Evolutionary conservation across 2,113 vertebrate species (phyloP), one percentile per base, ranked within the genome.

Genomic region (Neoarius graeffei): DNA sequence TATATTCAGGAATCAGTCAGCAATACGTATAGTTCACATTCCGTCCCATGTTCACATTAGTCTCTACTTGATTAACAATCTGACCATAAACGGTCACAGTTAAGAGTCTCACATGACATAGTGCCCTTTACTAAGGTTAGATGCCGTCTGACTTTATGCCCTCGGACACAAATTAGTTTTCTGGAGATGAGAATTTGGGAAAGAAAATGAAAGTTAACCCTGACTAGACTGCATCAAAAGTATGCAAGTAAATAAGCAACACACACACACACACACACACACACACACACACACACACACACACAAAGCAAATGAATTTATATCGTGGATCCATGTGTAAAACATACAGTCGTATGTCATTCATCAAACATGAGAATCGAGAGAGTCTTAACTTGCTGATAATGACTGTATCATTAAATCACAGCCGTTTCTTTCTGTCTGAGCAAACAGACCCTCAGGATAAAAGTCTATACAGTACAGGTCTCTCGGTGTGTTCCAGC

Each of bases 101-200:
- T 56, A 54, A 62, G 13, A 42, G 60, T 80, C 84, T 71, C 62
- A 56, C 56, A 27, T 88, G 83, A 88, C 84, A 48, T 56, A 6
- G n/a, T 89, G 86, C 52, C 85, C 85, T 83, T 85, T 87, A 80
- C 11, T 60, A 76, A 23, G 27, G 25, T 84, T 66, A 83, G 59
- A 57, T 60, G 83, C 30, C 57, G 1, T 82, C 66, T 85, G 59
- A 13, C 48, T 83, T 57, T 23, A 52, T 67, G 35, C 27, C 60
- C 57, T 85, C 50, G 27, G 60, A 67, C 73, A 27, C 57, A 83
- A 86, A 81, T 30, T 17, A 67, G 19, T 73, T 5, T 27, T 86
- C n/a, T 84, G 7, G 50, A 54, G 54, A 25, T 81, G 42, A 56
- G 64, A n/a, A 56, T 35, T 67, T 67, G 54, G 10, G 64, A 48